These are phyloP conservation scores for Corticium candelabrum DNA, from an alignment of 37 sponge, comb jelly and placozoan species.

Conservation along the genomic window DNA sequence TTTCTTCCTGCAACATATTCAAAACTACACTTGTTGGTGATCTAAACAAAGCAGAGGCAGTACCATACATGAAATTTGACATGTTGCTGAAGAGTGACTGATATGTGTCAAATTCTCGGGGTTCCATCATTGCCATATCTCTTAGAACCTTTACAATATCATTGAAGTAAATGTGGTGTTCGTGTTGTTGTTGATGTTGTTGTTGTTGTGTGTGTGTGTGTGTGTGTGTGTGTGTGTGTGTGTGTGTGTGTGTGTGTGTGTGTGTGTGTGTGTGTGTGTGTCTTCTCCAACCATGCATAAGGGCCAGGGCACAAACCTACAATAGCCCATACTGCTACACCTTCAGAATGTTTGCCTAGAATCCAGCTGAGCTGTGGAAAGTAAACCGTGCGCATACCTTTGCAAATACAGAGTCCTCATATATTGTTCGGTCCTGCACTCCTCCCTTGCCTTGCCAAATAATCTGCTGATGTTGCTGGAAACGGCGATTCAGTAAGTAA, in stretches of 20 bases:
- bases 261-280: background rate
- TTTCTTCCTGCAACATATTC: slow-evolving; percentile 71
- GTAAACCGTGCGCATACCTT: too few species aligned
- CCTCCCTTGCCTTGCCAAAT: slow-evolving; percentile 95
- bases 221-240: slow-evolving; percentile 5
- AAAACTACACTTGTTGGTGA: background rate
- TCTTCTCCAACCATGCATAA: too few species aligned
- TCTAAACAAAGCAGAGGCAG: background rate
- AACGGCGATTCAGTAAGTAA: slow-evolving; percentile 74
- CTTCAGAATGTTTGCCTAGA: too few species aligned
- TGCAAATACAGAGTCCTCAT: slow-evolving; percentile 95
- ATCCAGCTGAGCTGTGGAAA: too few species aligned
- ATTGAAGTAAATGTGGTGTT: too few species aligned
- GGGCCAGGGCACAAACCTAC: too few species aligned
- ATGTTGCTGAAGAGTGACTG: slow-evolving; percentile 90
- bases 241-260: slow-evolving; percentile 1
- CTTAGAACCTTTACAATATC: slow-evolving; percentile 49
- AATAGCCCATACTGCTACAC: too few species aligned
- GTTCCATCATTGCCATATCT: slow-evolving; percentile 84
- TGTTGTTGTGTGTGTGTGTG: background rate
- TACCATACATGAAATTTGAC: slow-evolving; percentile 89
- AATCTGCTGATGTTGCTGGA: slow-evolving; percentile 97
- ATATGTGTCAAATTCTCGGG: slow-evolving; percentile 84
- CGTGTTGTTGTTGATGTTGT: too few species aligned
- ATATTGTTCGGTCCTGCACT: slow-evolving; percentile 92